Base-by-base conservation (phyloP, 1,140 invertebrate species). In the Tetragonula clypearis region DNA sequence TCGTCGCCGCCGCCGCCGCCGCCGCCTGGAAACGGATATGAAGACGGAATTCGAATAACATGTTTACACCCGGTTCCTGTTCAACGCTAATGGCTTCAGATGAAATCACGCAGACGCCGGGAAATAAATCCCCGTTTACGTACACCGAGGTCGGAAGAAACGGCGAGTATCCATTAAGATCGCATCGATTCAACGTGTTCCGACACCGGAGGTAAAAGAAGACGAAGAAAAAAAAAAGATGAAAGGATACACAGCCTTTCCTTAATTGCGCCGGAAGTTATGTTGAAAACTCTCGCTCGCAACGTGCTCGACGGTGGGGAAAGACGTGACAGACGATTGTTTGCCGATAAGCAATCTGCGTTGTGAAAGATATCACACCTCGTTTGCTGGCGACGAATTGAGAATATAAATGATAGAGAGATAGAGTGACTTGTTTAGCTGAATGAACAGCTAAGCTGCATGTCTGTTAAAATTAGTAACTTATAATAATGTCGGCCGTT, bases 1-100 rank as follows among this genome's bases (percentile, higher is more conserved):
- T 49, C 41, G 41, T 88, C 84, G n/a, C n/a, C n/a, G n/a, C n/a
- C n/a, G n/a, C n/a, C n/a, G n/a, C n/a, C n/a, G 80, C 79, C 41
- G 41, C 88, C 84, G 80, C 79, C 53, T 88, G 69, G 60, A 81
- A 87, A 90, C 90, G 90, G 91, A 92, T 91, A 92, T 90, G 84
- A 92, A 89, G 82, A 84, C 85, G 86, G 79, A 92, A 92, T 90
- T 91, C 87, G 87, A 90, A 90, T 92, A 91, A 92, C 85, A 89
- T 91, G 90, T 91, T 92, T 91, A 88, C 88, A 82, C 78, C 77
- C 75, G 26, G 14, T 79, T 56, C 49, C 65, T 53, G 69, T 82
- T 85, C 71, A 58, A 30, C n/a, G 76, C 81, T 91, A 91, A 91
- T 91, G 86, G 84, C 79, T 49, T 56, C 56, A 19, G 49, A 65